Evolutionary conservation across 2,113 vertebrate species (phyloP).

Genomic region (Macaca nemestrina): DNA sequence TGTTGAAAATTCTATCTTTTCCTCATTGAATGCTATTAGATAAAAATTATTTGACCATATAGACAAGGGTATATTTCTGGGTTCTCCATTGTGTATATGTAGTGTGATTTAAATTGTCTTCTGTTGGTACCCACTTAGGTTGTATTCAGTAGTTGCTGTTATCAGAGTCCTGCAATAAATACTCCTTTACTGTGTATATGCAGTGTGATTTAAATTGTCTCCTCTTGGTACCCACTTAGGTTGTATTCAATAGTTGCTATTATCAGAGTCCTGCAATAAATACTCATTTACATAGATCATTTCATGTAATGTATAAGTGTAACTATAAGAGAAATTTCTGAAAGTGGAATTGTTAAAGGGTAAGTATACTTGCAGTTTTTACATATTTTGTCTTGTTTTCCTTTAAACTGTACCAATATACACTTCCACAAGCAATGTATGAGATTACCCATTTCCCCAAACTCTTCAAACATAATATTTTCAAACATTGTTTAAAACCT

Average conservation of each 20-base stretch:
- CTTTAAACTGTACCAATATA: not conserved
- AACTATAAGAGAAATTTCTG: not conserved
- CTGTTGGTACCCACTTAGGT: not conserved
- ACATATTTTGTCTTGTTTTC: not conserved
- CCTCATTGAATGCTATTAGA: no score
- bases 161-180: not conserved
- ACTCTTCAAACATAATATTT: not conserved
- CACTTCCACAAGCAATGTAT: not conserved
- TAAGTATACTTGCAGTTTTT: not conserved
- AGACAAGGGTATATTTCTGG: no score
- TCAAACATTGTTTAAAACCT: not conserved
- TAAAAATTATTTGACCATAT: no score
- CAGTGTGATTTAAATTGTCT: not conserved
- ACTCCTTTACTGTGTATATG: not conserved
- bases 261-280: not conserved
- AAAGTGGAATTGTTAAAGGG: not conserved
- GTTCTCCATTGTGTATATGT: not conserved
- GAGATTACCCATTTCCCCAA: not conserved
- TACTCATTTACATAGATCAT: not conserved
- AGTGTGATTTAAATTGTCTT: not conserved
- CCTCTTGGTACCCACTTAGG: not conserved
- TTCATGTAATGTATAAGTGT: not conserved
- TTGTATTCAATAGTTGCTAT: not conserved
- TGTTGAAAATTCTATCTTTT: no score
- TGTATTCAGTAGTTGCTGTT: not conserved